Evolutionary conservation across 2,797 vertebrate genomes (phyloP).

Genomic region (Chromis chromis): DNA sequence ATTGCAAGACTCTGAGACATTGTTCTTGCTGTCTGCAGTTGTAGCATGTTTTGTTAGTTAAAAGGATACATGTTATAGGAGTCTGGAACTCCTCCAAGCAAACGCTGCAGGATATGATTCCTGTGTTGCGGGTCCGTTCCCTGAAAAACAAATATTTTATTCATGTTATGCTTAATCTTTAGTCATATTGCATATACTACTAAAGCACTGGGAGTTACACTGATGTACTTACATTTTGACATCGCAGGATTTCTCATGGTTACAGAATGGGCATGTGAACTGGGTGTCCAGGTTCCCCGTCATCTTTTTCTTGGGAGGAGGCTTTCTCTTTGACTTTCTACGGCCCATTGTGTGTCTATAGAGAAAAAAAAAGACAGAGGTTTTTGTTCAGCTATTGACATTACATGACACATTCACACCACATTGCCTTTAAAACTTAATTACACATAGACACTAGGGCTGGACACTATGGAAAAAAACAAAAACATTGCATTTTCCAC

Average conservation of each 20-base stretch:
- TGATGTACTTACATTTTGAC: slow-evolving; percentile 90
- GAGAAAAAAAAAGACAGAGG: not conserved
- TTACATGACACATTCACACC: not conserved
- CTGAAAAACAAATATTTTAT: slow-evolving; percentile 72
- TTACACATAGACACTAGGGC: too few species aligned
- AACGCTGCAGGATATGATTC: slow-evolving; percentile 95
- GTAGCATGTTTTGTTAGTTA: not conserved
- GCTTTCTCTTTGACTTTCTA: slow-evolving; percentile 93
- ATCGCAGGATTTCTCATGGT: slow-evolving; percentile 94
- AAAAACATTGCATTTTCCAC: too few species aligned
- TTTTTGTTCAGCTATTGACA: not conserved
- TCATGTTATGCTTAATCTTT: not conserved
- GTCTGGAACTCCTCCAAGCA: slow-evolving; percentile 97
- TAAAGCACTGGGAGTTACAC: not conserved
- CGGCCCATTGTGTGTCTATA: slow-evolving; percentile 86
- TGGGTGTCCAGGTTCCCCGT: slow-evolving; percentile 92
- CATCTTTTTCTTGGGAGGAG: slow-evolving; percentile 93
- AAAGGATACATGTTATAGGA: slow-evolving; percentile 97
- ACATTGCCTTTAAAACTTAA: too few species aligned
- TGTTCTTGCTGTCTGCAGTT: too few species aligned
- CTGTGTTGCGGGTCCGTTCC: slow-evolving; percentile 93
- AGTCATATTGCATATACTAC: not conserved
- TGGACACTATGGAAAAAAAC: too few species aligned
- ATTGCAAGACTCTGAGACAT: too few species aligned
- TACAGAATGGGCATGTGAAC: slow-evolving; percentile 95